These are phyloP conservation scores for Aldabrachelys gigantea DNA, from an alignment of 2,113 vertebrate genomes.

Conservation along the genomic window DNA sequence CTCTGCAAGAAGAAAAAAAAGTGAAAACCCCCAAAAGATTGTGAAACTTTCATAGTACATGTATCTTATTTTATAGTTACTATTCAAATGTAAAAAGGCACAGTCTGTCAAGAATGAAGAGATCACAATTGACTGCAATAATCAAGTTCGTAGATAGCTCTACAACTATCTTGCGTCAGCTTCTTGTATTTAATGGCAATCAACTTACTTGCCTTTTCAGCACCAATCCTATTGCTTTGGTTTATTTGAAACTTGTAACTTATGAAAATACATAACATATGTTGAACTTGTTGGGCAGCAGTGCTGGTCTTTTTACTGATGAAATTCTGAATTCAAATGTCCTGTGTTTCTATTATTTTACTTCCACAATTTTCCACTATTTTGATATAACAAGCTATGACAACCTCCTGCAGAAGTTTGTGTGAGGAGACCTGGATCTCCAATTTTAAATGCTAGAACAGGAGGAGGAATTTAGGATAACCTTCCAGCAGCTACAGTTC, in stretches of 20 bases:
- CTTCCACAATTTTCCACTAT: not conserved
- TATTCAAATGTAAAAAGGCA: not conserved
- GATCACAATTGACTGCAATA: not conserved
- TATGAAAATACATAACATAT: not conserved
- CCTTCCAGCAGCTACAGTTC: no score
- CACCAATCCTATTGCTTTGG: not conserved
- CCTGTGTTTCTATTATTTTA: not conserved
- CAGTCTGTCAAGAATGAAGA: not conserved
- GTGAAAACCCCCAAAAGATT: not conserved
- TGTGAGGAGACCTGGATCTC: not conserved
- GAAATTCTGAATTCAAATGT: not conserved
- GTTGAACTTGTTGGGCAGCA: not conserved
- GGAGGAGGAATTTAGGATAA: no score
- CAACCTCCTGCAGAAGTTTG: not conserved
- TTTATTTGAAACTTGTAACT: not conserved
- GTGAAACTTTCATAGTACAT: no score
- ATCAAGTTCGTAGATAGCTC: not conserved
- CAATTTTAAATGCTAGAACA: not conserved
- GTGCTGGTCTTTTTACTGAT: not conserved
- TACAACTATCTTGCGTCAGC: not conserved
- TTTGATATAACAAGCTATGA: not conserved
- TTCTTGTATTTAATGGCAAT: no score
- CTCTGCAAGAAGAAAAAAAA: not conserved
- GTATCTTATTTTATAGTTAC: not conserved
- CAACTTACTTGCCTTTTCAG: not conserved